These are phyloP conservation scores for Eudorcas thomsonii DNA, from an alignment of 2,113 vertebrate species.

Conservation along the genomic window DNA sequence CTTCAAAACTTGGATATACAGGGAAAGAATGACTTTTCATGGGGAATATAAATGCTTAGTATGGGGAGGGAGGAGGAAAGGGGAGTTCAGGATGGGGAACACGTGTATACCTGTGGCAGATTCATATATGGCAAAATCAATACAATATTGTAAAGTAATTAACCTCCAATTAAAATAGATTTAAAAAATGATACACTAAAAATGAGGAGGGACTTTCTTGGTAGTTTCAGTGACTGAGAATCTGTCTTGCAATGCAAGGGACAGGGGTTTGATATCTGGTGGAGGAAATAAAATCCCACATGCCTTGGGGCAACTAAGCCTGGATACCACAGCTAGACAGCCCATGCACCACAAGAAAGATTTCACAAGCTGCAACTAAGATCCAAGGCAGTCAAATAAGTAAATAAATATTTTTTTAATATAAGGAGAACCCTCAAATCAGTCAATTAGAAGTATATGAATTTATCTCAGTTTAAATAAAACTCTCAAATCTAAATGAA, in stretches of 20 bases:
- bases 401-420: neutral
- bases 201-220: neutral
- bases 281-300: neutral
- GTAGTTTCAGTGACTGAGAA: neutral
- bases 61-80: too few species aligned
- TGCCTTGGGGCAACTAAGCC: neutral
- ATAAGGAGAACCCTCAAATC: neutral
- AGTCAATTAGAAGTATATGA: neutral
- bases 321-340: neutral
- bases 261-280: neutral
- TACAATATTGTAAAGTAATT: too few species aligned
- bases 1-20: conserved; percentile 23
- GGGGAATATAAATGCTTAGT: neutral
- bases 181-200: conserved; percentile 35
- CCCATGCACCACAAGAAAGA: neutral
- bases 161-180: too few species aligned
- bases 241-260: neutral
- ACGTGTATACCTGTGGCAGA: too few species aligned
- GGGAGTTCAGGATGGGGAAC: too few species aligned
- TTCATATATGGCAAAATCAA: too few species aligned
- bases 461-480: neutral
- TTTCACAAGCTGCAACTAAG: neutral
- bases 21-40: conserved; percentile 11
- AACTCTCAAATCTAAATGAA: neutral
- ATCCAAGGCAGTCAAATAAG: neutral